Conservation (phyloP, 2,888 invertebrate species). For the Caenorhabditis sp. region DNA sequence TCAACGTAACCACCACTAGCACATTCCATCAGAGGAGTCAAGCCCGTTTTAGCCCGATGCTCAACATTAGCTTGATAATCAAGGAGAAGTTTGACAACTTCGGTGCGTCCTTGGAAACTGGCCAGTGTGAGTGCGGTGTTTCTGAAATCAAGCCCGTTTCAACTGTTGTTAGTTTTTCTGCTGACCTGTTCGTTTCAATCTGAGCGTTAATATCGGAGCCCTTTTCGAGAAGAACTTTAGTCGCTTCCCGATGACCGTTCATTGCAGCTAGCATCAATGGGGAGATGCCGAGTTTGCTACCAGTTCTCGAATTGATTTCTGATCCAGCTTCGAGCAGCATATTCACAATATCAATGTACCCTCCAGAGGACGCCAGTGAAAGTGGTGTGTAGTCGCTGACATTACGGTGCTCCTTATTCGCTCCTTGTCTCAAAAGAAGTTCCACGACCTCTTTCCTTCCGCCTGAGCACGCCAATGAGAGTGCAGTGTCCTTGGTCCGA, state of each 20-base stretch:
- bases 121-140: slow-evolving; percentile 98
- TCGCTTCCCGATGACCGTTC: slow-evolving; percentile 97
- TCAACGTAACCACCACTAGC: slow-evolving; percentile 99
- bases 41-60: slow-evolving; percentile 98
- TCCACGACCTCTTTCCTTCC: slow-evolving; percentile 97
- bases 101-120: slow-evolving; percentile 88
- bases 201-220: slow-evolving; percentile 98
- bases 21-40: slow-evolving; percentile 99
- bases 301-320: slow-evolving; percentile 93
- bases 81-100: slow-evolving; percentile 95
- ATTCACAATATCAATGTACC: slow-evolving; percentile 98
- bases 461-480: slow-evolving; percentile 97
- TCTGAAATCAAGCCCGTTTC: slow-evolving; percentile 29
- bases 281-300: slow-evolving; percentile 91
- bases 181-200: slow-evolving; percentile 94
- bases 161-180: not conserved
- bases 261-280: slow-evolving; percentile 99
- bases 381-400: slow-evolving; percentile 99
- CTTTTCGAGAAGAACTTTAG: slow-evolving; percentile 93
- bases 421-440: slow-evolving; percentile 91
- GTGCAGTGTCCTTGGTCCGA: slow-evolving; percentile 94
- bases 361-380: slow-evolving; percentile 96
- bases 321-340: slow-evolving; percentile 94
- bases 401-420: slow-evolving; percentile 96
- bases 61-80: slow-evolving; percentile 98